Percentiles rank a stretch among this genome's conserved stretches.
phyloP scores from a whole-genome alignment of 2,888 invertebrate species.

The Phytoseiulus persimilis region DNA sequence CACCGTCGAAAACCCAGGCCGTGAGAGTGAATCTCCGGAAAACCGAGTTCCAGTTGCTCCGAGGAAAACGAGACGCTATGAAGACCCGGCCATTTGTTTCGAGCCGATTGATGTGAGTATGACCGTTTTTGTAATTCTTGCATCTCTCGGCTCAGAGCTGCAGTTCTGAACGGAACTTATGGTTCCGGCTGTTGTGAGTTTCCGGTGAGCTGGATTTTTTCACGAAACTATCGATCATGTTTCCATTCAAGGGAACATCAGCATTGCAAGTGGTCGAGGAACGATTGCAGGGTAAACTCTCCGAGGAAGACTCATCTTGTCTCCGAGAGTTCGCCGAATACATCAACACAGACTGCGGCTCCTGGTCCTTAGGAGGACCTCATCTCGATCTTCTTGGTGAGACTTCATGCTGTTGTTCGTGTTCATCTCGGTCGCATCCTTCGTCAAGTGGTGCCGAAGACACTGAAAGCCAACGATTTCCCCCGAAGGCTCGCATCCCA shows the following conservation, averaged over 20 bases:
- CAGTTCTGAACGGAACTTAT: too few relatives aligned
- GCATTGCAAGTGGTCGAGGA: constrained; percentile 62
- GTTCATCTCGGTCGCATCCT: too few relatives aligned
- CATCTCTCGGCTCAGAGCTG: too few relatives aligned
- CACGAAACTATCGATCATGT: too few relatives aligned
- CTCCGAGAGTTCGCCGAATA: constrained; percentile 77
- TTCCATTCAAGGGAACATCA: constrained; percentile 54
- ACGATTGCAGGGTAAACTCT: constrained; percentile 63
- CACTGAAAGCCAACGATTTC: too few relatives aligned
- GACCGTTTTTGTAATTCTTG: background rate
- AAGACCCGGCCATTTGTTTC: constrained; percentile 20
- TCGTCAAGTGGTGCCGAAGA: too few relatives aligned
- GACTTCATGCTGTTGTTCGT: constrained; percentile 42
- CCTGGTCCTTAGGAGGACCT: constrained; percentile 82
- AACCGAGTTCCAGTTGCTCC: background rate
- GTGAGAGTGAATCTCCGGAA: constrained; percentile 22
- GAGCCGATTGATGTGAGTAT: constrained; percentile 15
- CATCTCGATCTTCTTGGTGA: constrained; percentile 72
- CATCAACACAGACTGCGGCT: constrained; percentile 76
- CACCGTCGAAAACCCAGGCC: constrained; percentile 11
- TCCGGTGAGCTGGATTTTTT: too few relatives aligned
- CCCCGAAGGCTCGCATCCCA: too few relatives aligned
- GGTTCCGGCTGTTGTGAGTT: too few relatives aligned
- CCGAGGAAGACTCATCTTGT: constrained; percentile 65
- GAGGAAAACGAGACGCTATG: constrained; percentile 14